These are phyloP conservation scores for Crocidura indochinensis DNA, from an alignment of 2,797 vertebrate genomes.

Conservation along the genomic window DNA sequence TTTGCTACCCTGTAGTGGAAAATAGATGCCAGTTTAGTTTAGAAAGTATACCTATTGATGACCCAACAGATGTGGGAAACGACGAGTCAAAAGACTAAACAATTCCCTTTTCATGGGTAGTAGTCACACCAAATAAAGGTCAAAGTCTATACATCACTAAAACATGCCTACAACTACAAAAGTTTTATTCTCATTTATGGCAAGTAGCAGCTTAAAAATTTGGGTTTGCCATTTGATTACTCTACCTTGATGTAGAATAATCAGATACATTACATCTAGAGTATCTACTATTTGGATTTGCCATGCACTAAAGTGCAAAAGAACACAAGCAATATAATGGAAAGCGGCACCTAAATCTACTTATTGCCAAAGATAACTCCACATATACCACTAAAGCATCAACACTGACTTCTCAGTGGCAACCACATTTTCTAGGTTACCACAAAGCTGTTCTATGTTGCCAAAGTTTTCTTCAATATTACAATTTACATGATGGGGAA, in stretches of 20 bases:
- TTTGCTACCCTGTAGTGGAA: conserved; percentile 80
- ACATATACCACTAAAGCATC: conserved; percentile 86
- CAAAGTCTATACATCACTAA: conserved; percentile 81
- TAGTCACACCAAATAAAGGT: conserved; percentile 86
- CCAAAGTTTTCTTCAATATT: conserved; percentile 84
- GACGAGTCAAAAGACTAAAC: conserved; percentile 85
- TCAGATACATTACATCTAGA: conserved; percentile 71
- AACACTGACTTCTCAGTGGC: conserved; percentile 85
- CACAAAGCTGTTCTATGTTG: conserved; percentile 85
- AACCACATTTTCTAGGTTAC: conserved; percentile 84
- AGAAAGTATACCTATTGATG: conserved; percentile 81
- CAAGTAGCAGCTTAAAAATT: conserved; percentile 85
- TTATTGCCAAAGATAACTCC: conserved; percentile 86
- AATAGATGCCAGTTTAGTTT: conserved; percentile 81
- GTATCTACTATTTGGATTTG: conserved; percentile 72
- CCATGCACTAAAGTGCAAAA: conserved; percentile 85
- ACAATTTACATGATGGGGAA: conserved; percentile 81
- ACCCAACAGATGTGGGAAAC: conserved; percentile 82
- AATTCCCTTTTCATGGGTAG: conserved; percentile 81
- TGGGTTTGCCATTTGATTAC: conserved; percentile 83
- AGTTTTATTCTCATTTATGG: conserved; percentile 83
- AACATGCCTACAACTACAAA: conserved; percentile 84
- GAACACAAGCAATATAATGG: conserved; percentile 84
- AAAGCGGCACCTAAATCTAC: conserved; percentile 83
- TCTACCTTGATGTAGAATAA: conserved; percentile 79